A percentile compares a stretch with the other conserved stretches of the same genome.
These are phyloP conservation scores for Leptinotarsa peninsularis DNA, from an alignment of 2,888 invertebrate species.

Conservation along the genomic window DNA sequence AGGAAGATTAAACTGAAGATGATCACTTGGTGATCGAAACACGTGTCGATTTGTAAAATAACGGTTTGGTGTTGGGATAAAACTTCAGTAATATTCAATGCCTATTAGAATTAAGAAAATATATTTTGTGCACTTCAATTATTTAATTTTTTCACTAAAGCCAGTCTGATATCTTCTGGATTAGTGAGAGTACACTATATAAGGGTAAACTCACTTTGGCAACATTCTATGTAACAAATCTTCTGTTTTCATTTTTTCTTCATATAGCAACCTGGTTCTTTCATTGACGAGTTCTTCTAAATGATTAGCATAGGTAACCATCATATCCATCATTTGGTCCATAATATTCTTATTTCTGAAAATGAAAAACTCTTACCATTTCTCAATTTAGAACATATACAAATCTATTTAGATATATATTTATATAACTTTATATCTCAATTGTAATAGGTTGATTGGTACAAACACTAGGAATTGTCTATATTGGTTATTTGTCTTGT, in stretches of 20 bases:
- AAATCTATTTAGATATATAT: background rate
- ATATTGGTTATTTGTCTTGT: too few species aligned
- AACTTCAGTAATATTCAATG: too few species aligned
- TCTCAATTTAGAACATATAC: too few species aligned
- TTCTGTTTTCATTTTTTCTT: slow-evolving; percentile 94
- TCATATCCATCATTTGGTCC: slow-evolving; percentile 98
- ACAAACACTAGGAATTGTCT: background rate
- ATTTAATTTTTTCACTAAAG: background rate
- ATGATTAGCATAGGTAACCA: slow-evolving; percentile 96
- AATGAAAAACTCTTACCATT: slow-evolving; percentile 21
- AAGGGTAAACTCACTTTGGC: slow-evolving; percentile 77
- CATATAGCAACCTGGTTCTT: slow-evolving; percentile 87
- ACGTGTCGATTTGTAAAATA: too few species aligned
- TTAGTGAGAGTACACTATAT: background rate
- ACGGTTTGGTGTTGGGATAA: too few species aligned
- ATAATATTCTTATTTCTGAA: slow-evolving; percentile 87
- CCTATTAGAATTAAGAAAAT: too few species aligned
- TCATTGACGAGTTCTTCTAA: slow-evolving; percentile 94
- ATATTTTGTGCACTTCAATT: background rate
- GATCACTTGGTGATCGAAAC: too few species aligned
- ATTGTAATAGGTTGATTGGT: background rate
- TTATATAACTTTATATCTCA: background rate
- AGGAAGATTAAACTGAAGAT: too few species aligned
- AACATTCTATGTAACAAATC: slow-evolving; percentile 93
- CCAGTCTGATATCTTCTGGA: too few species aligned